Conservation (phyloP, 2,888 invertebrate species). For the Stegophylla sp. region DNA sequence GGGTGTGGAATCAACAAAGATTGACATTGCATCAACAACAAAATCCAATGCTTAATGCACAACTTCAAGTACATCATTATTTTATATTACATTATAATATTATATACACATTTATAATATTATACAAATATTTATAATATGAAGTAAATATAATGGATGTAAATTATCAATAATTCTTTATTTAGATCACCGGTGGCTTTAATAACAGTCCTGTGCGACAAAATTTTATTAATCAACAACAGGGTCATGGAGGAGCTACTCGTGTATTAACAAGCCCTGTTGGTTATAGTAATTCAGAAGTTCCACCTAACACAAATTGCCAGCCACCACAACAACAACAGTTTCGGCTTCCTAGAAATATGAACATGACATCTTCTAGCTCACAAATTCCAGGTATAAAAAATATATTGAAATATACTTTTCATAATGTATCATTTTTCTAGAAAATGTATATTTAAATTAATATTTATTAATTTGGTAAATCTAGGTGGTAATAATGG, state of each 20-base stretch:
- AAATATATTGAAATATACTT: slow-evolving; percentile 56
- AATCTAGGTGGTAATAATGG: slow-evolving; percentile 68
- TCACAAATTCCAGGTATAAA: slow-evolving; percentile 70
- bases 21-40: slow-evolving; percentile 77
- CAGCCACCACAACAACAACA: slow-evolving; percentile 63
- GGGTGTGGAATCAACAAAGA: slow-evolving; percentile 65
- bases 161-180: slow-evolving; percentile 2
- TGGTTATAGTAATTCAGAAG: slow-evolving; percentile 40
- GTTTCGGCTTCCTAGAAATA: slow-evolving; percentile 70
- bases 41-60: slow-evolving; percentile 88
- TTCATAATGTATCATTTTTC: not conserved
- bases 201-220: slow-evolving; percentile 37
- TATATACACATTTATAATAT: too few relatives aligned
- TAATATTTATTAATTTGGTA: slow-evolving; percentile 1
- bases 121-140: too few relatives aligned
- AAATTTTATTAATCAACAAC: slow-evolving; percentile 50
- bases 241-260: not conserved
- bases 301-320: slow-evolving; percentile 17
- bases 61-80: slow-evolving; percentile 72
- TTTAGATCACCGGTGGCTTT: slow-evolving; percentile 39
- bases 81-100: too few relatives aligned
- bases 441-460: not conserved
- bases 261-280: slow-evolving; percentile 36
- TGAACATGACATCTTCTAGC: slow-evolving; percentile 67
- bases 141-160: not conserved